Base-by-base conservation (phyloP, 2,113 vertebrate genomes). In the Telmatochromis sp. region DNA sequence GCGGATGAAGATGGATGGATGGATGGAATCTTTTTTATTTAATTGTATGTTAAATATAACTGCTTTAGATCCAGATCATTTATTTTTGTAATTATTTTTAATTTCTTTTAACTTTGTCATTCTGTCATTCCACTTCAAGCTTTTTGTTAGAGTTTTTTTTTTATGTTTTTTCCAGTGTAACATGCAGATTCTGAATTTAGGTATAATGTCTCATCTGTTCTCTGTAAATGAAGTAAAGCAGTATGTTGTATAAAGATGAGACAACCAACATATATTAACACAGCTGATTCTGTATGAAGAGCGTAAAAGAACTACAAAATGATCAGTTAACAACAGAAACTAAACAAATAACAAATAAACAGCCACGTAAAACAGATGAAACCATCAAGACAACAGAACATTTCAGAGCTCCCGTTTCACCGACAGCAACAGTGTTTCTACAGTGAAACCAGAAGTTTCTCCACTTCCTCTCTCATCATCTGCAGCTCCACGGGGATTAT, bases 381-480 rank as follows among this genome's bases (percentile, higher is more conserved):
- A 63, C 15, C 37, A 0, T 42, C 12, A 15, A 26, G 21, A 26
- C 23, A 26, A 47, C 9, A 28, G 2, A 19, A 11, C 42, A 63
- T 31, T 33, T 33, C 15, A 7, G 58, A 75, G 23, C 10, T 50
- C 15, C 71, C 0, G 23, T 31, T 50, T 75, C 71, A 31, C 23
- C 2, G 0, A 19, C 26, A 45, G 68, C 21, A 42, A 17, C 21
- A 50, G 71, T 17, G 15, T 50, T 78, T 78, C 45, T 50, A 19
- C 71, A n/a, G 71, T 78, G 71, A 78, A 78, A 19, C 42, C 71
- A 78, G 71, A 50, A 78, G 71, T 0, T 78, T 50, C 71, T 78
- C 4, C 26, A 50, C 10, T n/a, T 78, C 71, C 71, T 50, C 6
- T 50, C 71, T 78, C 45, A 13, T n/a, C 45, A 7, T 50, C 26